Conservation (phyloP, 2,113 vertebrate genomes). For the Eudyptes chrysolophus region DNA sequence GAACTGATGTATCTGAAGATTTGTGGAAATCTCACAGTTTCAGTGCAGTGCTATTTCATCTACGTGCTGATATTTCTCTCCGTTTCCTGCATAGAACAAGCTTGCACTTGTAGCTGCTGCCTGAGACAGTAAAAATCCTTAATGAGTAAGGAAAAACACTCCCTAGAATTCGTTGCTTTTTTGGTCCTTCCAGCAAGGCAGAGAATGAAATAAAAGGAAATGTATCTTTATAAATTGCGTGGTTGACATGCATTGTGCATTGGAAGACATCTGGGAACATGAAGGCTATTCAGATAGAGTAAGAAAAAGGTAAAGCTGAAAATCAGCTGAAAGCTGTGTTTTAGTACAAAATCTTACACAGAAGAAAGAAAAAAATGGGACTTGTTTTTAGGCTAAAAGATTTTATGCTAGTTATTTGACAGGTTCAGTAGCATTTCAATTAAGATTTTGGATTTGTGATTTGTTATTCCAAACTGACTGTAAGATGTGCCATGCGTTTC, state of each 20-base stretch:
- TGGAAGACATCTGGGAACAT: not conserved
- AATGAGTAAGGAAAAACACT: not conserved
- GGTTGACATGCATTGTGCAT: accelerated
- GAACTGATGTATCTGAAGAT: not conserved
- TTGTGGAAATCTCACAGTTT: not conserved
- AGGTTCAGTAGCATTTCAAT: not conserved
- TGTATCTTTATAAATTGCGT: not conserved
- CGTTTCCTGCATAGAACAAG: not conserved
- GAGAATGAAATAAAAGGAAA: not conserved
- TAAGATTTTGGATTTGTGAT: not conserved
- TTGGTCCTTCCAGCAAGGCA: not conserved
- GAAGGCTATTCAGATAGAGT: not conserved
- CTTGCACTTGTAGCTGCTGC: not conserved
- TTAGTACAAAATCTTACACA: not conserved
- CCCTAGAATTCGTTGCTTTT: not conserved
- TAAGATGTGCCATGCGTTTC: not conserved
- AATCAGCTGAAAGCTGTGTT: not conserved
- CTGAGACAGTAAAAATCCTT: not conserved
- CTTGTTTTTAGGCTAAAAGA: not conserved
- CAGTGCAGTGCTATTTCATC: not conserved
- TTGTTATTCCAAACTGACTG: not conserved
- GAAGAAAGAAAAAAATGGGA: not conserved
- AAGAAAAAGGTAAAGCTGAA: not conserved
- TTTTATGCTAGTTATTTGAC: not conserved
- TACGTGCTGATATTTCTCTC: not conserved